A percentile compares a stretch with the other conserved stretches of the same genome.
Evolutionary conservation across 2,113 vertebrate genomes (phyloP).

Genomic region (Cettia cetti): DNA sequence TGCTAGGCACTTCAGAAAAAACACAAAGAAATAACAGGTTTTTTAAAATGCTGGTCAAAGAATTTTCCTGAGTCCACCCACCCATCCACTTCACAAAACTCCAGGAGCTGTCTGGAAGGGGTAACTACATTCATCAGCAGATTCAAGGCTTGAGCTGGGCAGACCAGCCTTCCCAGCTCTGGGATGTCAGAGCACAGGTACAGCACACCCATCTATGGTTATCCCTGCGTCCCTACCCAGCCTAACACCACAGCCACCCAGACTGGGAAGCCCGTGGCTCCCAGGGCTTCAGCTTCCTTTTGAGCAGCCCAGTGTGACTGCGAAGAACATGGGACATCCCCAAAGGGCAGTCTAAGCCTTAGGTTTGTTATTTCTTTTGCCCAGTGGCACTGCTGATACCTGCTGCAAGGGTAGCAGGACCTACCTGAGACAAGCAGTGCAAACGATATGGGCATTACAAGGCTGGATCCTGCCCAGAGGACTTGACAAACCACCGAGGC

Average conservation of each 20-base stretch:
- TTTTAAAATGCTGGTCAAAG: neutral
- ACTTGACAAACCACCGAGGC: neutral
- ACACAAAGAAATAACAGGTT: neutral
- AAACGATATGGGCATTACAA: neutral
- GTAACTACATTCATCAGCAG: neutral
- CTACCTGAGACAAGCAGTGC: neutral
- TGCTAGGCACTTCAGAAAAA: neutral
- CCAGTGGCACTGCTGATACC: neutral
- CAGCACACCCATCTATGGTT: fast-evolving
- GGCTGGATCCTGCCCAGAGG: neutral
- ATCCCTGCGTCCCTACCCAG: neutral
- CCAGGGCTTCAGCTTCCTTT: neutral
- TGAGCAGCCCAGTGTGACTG: neutral
- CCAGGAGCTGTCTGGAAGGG: neutral
- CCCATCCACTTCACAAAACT: neutral
- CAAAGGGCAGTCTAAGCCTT: neutral
- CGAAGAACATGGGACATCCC: neutral
- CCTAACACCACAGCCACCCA: neutral
- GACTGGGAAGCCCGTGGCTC: neutral
- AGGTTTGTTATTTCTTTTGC: neutral
- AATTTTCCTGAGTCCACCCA: neutral
- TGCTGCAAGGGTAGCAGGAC: neutral
- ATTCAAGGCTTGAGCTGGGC: neutral
- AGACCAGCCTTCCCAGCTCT: neutral
- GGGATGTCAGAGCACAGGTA: neutral